phyloP scores from a whole-genome alignment of 2,797 vertebrate species.

The Apogon talboti region DNA sequence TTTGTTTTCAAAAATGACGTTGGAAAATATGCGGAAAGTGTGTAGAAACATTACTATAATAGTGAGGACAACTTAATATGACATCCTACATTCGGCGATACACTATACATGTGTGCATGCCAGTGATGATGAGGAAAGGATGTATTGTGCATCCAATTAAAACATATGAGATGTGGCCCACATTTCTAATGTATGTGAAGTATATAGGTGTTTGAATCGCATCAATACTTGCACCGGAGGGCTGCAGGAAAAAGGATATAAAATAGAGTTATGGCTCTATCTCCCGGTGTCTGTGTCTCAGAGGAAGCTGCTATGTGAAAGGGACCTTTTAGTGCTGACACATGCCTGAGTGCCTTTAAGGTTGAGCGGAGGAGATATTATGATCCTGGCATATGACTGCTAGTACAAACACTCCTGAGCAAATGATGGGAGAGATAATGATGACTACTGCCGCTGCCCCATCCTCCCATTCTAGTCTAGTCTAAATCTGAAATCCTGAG shows the following conservation, averaged over 20 bases:
- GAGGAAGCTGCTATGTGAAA: constrained; percentile 56
- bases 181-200: constrained; percentile 2
- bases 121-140: too few relatives aligned
- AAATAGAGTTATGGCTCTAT: constrained; percentile 70
- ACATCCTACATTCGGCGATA: too few relatives aligned
- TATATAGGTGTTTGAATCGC: constrained; percentile 35
- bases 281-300: constrained; percentile 61
- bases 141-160: too few relatives aligned
- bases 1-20: too few relatives aligned
- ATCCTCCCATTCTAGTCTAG: constrained; percentile 4
- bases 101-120: too few relatives aligned
- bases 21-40: too few relatives aligned
- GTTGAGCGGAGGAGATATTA: constrained; percentile 53
- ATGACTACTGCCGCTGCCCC: constrained; percentile 45
- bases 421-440: constrained; percentile 59
- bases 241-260: constrained; percentile 54
- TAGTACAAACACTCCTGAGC: constrained; percentile 58
- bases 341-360: constrained; percentile 66
- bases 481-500: constrained; percentile 20
- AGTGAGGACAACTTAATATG: too few relatives aligned
- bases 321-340: constrained; percentile 75
- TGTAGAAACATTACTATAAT: too few relatives aligned
- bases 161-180: background rate
- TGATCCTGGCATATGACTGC: constrained; percentile 60
- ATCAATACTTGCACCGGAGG: constrained; percentile 38